Conservation (phyloP, 2,113 vertebrate genomes). For the Gallinago paraguaiae region DNA sequence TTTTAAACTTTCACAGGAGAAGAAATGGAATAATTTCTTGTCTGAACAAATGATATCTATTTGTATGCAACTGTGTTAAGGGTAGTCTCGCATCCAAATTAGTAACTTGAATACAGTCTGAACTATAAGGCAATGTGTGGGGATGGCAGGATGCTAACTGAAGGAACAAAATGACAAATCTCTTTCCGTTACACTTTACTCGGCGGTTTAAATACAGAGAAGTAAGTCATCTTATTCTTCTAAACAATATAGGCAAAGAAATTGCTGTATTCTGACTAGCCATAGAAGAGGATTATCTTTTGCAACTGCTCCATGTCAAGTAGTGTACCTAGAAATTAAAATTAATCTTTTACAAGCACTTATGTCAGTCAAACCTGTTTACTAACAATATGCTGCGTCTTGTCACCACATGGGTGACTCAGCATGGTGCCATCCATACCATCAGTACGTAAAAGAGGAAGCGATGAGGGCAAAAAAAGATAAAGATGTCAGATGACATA, state of each 20-base stretch:
- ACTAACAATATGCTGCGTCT: neutral
- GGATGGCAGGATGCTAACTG: neutral
- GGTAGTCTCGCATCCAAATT: neutral
- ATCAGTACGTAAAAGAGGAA: neutral
- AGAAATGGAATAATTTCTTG: conserved; percentile 1
- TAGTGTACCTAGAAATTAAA: neutral
- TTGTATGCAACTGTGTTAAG: neutral
- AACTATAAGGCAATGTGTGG: neutral
- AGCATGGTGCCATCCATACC: neutral
- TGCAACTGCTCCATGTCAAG: neutral
- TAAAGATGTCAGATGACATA: neutral
- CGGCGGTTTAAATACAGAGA: neutral
- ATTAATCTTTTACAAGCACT: neutral
- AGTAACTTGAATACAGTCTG: neutral
- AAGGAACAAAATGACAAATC: neutral
- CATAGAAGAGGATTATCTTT: neutral
- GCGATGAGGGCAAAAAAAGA: neutral
- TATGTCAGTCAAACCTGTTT: neutral
- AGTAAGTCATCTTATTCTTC: neutral
- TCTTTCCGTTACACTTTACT: neutral
- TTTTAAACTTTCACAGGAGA: conserved; percentile 9
- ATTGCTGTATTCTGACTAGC: neutral
- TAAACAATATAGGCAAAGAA: neutral
- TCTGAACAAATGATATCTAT: neutral
- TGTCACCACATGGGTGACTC: neutral